phyloP scores from a whole-genome alignment of 1,140 invertebrate species.

The Orussus abietinus region DNA sequence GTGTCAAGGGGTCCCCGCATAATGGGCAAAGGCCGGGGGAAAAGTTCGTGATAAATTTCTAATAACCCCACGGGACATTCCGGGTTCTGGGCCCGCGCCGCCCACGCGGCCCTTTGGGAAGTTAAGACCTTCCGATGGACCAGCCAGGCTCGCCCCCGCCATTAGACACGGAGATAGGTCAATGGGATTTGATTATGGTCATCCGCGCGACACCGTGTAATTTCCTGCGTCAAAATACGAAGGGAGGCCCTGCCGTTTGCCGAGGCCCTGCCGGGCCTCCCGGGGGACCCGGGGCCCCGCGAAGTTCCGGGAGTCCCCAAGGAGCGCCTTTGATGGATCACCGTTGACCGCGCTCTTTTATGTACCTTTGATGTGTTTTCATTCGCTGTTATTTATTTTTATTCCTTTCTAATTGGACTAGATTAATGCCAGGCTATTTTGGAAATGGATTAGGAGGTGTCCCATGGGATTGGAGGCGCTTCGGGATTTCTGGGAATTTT shows the following conservation, averaged over 20 bases:
- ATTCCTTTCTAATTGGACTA: slow-evolving; percentile 16
- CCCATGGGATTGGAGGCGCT: no score
- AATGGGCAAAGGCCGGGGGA: slow-evolving; percentile 2
- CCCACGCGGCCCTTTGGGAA: no score
- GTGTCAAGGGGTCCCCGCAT: neutral
- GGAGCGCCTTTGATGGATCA: neutral
- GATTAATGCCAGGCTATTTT: no score
- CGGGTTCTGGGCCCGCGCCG: neutral
- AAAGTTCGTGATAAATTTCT: slow-evolving; percentile 7
- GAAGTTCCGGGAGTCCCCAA: slow-evolving; percentile 2
- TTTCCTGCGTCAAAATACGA: slow-evolving; percentile 37
- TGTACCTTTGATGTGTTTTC: neutral
- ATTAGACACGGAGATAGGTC: slow-evolving; percentile 25
- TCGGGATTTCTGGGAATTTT: no score
- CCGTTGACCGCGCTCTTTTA: neutral
- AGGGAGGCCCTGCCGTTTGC: no score
- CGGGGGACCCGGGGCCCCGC: no score
- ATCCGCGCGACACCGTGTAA: slow-evolving; percentile 24
- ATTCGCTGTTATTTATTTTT: slow-evolving; percentile 5
- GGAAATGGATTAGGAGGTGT: no score
- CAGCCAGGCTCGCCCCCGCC: neutral
- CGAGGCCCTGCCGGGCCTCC: no score
- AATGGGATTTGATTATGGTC: slow-evolving; percentile 39
- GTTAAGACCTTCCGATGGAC: no score
- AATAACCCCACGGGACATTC: neutral